Base-by-base conservation (phyloP, 2,888 invertebrate species). In the Acleris holmiana region DNA sequence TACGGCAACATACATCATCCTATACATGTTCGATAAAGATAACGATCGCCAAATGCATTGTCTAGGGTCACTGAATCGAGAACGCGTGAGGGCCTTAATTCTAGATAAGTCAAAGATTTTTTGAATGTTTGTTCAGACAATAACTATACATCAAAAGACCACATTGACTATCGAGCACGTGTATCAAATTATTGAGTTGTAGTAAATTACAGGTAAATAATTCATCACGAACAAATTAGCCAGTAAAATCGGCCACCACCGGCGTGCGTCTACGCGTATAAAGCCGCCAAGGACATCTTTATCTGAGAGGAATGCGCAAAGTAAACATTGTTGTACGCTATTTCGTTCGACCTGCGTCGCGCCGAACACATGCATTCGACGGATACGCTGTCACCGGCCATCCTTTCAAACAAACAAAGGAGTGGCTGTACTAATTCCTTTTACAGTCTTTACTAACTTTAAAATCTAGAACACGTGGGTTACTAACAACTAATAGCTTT, bases 201-300 rank as follows among this genome's bases (percentile, higher is more conserved):
- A 7, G n/a, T 2, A 44, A 44, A 19, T 47, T 19, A 4, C 6
- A 19, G 13, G 10, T 10, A 41, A 41, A 13, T 35, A 51, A 44
- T 19, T 17, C 18, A 46, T 25, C 51, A 44, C 70, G 73, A 71
- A 68, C 71, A 69, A 63, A 63, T 67, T 23, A 67, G 56, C 55
- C 23, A 47, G 55, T 59, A 62, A 25, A 58, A 59, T 63, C 49
- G 62, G 66, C 61, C 47, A 58, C 10, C 13, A 53, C 72, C 55
- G 76, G 72, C 78, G 77, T 74, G 78, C 82, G 81, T 83, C 80
- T 82, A 77, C 72, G 71, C 71, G 81, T 82, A 85, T 83, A 86
- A 85, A 88, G 87, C 83, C 76, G 77, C 85, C 91, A 91, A 90
- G 92, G 91, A 90, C 90, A 89, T 85, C 86, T 89, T 88, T 90